Percentiles rank a stretch among this genome's conserved stretches.
phyloP scores from a whole-genome alignment of 1,140 invertebrate genomes.

The Temnothorax curvispinosus region DNA sequence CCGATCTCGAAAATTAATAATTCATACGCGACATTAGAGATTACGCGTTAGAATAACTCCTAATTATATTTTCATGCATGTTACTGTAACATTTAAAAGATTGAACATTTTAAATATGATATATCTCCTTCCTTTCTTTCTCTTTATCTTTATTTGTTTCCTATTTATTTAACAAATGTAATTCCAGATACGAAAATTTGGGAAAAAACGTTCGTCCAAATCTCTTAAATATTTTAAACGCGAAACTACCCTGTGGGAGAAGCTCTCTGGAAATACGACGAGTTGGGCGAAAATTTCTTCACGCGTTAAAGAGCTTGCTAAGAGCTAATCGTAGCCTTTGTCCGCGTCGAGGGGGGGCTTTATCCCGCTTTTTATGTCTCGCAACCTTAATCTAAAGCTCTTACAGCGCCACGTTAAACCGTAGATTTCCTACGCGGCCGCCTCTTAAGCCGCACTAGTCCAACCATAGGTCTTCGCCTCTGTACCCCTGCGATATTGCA shows the following conservation, averaged over 20 bases:
- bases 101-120: not conserved
- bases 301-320: slow-evolving; percentile 53
- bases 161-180: slow-evolving; percentile 4
- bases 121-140: not conserved
- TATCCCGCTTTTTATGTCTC: slow-evolving; percentile 57
- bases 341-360: slow-evolving; percentile 16
- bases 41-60: not conserved
- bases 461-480: slow-evolving; percentile 27
- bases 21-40: not conserved
- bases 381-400: slow-evolving; percentile 55
- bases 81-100: not conserved
- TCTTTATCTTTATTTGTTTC: not conserved
- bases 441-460: slow-evolving; percentile 42
- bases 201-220: not conserved
- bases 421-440: slow-evolving; percentile 51
- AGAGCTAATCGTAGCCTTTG: slow-evolving; percentile 57
- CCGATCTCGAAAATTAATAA: not conserved
- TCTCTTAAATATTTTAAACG: slow-evolving; percentile 35
- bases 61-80: not conserved
- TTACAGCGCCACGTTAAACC: slow-evolving; percentile 48
- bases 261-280: not conserved
- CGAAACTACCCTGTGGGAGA: not conserved
- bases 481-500: slow-evolving; percentile 26
- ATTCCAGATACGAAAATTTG: not conserved
- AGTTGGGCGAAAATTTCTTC: slow-evolving; percentile 39